A percentile compares a stretch with the other conserved stretches of the same genome.
Conservation (phyloP, 1,140 invertebrate genomes). For the Papilio aristodemus region DNA sequence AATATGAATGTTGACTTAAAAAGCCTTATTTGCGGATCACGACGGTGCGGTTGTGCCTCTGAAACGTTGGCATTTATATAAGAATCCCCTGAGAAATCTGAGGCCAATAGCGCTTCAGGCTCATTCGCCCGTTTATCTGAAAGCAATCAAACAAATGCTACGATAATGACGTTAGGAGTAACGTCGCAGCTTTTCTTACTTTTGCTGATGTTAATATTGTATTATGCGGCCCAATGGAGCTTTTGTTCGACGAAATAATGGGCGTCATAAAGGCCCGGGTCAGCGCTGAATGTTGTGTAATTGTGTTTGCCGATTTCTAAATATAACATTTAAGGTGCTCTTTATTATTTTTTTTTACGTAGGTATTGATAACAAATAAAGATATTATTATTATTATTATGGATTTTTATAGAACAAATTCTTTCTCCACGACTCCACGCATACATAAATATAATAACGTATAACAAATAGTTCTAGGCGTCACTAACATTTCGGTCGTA, state of each 20-base stretch:
- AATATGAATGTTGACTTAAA: conserved; percentile 32
- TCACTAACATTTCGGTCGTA: no score
- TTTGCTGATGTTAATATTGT: conserved; percentile 45
- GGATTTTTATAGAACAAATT: no score
- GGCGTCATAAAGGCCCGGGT: conserved; percentile 35
- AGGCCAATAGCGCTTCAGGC: conserved; percentile 48
- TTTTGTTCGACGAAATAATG: conserved; percentile 40
- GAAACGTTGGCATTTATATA: conserved; percentile 53
- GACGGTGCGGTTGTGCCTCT: conserved; percentile 37
- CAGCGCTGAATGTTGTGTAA: conserved; percentile 23
- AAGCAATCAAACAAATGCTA: conserved; percentile 60
- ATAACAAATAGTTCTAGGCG: no score
- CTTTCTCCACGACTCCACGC: no score
- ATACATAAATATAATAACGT: no score
- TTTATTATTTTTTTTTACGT: neutral
- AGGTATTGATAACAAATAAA: neutral
- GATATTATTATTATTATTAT: no score
- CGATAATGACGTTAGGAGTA: conserved; percentile 53
- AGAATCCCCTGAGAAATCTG: conserved; percentile 51
- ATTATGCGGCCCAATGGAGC: conserved; percentile 35
- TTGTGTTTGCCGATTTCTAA: conserved; percentile 16
- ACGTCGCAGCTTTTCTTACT: conserved; percentile 42
- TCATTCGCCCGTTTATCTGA: conserved; percentile 50
- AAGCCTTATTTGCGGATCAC: conserved; percentile 35
- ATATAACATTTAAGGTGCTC: neutral